Base-by-base conservation (phyloP, 2,797 vertebrate genomes). In the Takifugu rubripes region DNA sequence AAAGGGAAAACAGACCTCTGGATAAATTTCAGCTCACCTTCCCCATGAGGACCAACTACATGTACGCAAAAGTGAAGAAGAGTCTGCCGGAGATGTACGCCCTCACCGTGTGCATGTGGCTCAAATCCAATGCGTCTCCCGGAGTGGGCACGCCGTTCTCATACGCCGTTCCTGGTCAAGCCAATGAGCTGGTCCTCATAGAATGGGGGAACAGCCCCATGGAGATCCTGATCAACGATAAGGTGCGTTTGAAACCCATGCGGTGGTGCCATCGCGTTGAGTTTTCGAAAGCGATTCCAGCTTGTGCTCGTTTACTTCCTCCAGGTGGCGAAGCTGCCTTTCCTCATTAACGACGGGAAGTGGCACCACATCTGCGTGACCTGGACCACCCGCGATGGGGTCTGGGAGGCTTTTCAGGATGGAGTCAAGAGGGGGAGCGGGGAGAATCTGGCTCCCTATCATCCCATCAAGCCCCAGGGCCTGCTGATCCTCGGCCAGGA, bases 141-240 rank as follows among this genome's bases (percentile, higher is more conserved):
- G 96, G 96, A 24, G 94, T 98, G 69, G 97, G 97, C 63, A 98
- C 97, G 1, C 95, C 97, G 27, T 97, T 99, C 81, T 98, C 97
- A 54, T 98, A 99, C 0, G 97, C 97, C 0, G 96, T 98, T 42
- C 95, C 95, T 0, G 95, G 96, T 21, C 96, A 99, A 81, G 94
- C 97, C 52, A 99, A 99, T 1, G 97, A 99, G 84, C 88, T 99
- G 72, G 96, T 98, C 25, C 94, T 99, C 52, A 98, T 98, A 0
- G 97, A 98, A 81, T 99, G 97, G 97, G 97, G 97, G 6, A 97
- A 94, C 84, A 99, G 98, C 75, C 96, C 97, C 0, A 98, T 99
- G 97, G 97, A 98, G 88, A 93, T 99, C 55, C 93, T 99, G 44
- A 95, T 99, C 56, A 99, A 99, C 0, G 96, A 99, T 86, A 99